Evolutionary conservation across 2,888 invertebrate genomes (phyloP), one percentile per base, ranked within the genome.

Genomic region (Hirtodrosophila histrioides): DNA sequence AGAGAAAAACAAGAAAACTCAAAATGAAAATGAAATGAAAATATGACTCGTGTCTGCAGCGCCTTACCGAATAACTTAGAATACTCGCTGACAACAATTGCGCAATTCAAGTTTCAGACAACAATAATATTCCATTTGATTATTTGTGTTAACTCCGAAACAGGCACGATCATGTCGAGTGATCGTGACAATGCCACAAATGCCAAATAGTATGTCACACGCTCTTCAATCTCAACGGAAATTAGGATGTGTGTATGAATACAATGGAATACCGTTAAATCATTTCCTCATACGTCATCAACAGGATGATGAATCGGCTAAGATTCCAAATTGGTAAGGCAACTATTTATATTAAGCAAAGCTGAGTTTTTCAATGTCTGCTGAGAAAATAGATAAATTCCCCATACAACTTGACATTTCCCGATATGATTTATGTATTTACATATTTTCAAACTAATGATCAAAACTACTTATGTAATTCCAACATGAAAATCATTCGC

Each of bases 121-220:
- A 41, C 8, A 44, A 46, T 27, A 43, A 49, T 58, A 49, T 66
- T 51, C 54, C 7, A 8, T 60, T 37, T 27, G 27, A 5, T 64
- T 45, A 27, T 66, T 51, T 27, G 37, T 17, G 60, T 46, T 43
- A 46, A 40, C 48, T 55, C 61, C 40, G 11, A 50, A 51, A 54
- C 46, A 63, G 53, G 63, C 80, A 86, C 80, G 80, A 86, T 68
- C 83, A 57, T 17, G 9, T 31, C 17, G 12, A 54, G 27, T 54
- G 66, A 68, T 86, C 86, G 86, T 81, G 80, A 83, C 84, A 63
- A 67, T 69, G 72, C 54, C 69, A 49, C 29, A 27, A 27, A 27
- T 27, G 6, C 6, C 27, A 27, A 62, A 75, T 63, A 51, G 9
- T 37, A 29, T 44, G 50, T 51, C 41, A 56, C 35, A 60, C 62